Evolutionary conservation across 2,113 vertebrate species (phyloP).

Genomic region (Lycaon pictus): DNA sequence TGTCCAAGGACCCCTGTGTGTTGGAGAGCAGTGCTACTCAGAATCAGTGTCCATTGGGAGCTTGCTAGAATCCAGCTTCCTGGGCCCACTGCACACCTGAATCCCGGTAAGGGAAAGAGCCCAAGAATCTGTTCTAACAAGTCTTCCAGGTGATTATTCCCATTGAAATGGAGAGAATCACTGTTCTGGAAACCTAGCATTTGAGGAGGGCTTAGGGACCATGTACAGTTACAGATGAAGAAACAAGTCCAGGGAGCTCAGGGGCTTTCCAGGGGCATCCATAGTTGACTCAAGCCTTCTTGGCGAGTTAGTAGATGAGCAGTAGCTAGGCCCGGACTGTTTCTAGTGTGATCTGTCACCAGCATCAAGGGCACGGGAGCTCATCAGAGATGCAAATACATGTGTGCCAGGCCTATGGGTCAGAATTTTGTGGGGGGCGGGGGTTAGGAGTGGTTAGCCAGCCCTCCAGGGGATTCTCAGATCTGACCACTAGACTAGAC

Average conservation of each 20-base stretch:
- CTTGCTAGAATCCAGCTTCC: not conserved
- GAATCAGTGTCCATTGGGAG: rapidly evolving
- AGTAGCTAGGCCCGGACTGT: not conserved
- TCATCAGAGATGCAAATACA: not conserved
- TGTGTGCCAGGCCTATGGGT: not conserved
- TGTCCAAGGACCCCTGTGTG: not conserved
- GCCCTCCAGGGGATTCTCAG: not conserved
- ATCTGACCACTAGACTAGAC: not conserved
- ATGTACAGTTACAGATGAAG: not conserved
- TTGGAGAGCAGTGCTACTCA: not conserved
- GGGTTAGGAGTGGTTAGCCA: not conserved
- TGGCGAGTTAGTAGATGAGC: not conserved
- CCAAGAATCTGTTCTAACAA: not conserved
- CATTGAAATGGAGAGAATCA: not conserved
- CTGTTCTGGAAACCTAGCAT: not conserved
- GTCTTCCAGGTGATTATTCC: not conserved
- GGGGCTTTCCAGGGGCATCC: not conserved
- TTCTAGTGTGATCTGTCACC: not conserved
- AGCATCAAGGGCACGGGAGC: not conserved
- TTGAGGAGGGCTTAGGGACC: not conserved
- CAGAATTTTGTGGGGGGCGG: not conserved
- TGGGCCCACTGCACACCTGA: not conserved
- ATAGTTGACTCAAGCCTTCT: not conserved
- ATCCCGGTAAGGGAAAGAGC: not conserved
- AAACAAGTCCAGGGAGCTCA: not conserved